Evolutionary conservation across 2,113 vertebrate species (phyloP), one percentile per base, ranked within the genome.

Genomic region (Thinocorus orbignyianus): DNA sequence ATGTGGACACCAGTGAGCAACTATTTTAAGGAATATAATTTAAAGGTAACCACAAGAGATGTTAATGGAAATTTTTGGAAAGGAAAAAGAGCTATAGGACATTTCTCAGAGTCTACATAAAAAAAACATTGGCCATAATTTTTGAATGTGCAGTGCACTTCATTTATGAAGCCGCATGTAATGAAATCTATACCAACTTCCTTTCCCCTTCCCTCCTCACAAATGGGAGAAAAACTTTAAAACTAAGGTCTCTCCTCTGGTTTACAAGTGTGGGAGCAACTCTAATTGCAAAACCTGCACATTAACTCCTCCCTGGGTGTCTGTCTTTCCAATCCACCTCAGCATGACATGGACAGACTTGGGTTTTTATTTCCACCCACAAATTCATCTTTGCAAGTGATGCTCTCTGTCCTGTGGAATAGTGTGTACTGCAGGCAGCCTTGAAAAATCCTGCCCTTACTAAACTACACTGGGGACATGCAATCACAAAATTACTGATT

Each of bases 321-420:
- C 13, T 65, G 19, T 81, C 46, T 78, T 69, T 78, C n/a, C 71
- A 33, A 2, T 60, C 19, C 17, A 62, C n/a, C 17, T 81, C 41
- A 28, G 11, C 39, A n/a, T 30, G 37, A 48, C 2, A 2, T 2
- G 2, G 22, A 41, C 5, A 41, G 31, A 7, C 6, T 71, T 6
- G 1, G 1, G 13, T 74, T 74, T 72, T 54, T 73, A 41, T 9
- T 61, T 54, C 37, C 23, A 57, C 9, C 13, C 8, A 7, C 37
- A 51, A 35, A 11, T 35, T 76, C 49, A 35, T 42, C 26, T 77
- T 46, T 62, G 4, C 25, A 88, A 55, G 16, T 19, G 18, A 49
- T 42, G 52, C 3, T 28, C 12, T 68, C 55, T 31, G 4, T 23
- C 25, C 48, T 37, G 8, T 42, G 18, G 17, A 77, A 57, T 4